A percentile compares a stretch with the other conserved stretches of the same genome.
phyloP scores from a whole-genome alignment of 2,113 vertebrate species.

The Rana temporaria region DNA sequence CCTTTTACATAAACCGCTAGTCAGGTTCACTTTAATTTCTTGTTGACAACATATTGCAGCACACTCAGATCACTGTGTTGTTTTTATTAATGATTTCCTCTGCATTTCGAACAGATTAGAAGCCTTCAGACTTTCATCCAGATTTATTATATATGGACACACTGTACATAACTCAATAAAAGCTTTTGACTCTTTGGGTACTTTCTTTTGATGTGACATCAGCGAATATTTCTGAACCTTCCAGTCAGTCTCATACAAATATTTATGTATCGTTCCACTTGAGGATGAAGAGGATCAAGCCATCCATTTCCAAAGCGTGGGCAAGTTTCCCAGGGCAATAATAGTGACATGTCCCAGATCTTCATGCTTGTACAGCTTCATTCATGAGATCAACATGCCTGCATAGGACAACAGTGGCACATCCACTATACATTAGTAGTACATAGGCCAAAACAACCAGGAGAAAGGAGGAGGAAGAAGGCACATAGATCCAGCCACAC shows the following conservation, averaged over 20 bases:
- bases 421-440: too few species aligned
- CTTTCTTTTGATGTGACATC: constrained; percentile 34
- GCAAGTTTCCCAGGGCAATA: constrained; percentile 24
- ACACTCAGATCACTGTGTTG: too few species aligned
- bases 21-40: too few species aligned
- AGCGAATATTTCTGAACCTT: constrained; percentile 18
- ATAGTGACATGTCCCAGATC: constrained; percentile 7
- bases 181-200: neutral
- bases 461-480: too few species aligned
- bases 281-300: neutral
- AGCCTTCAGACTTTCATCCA: neutral
- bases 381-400: too few species aligned
- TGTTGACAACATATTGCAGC: too few species aligned
- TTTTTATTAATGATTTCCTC: neutral
- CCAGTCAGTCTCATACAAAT: neutral
- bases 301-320: neutral
- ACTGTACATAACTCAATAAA: neutral
- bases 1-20: too few species aligned
- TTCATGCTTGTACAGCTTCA: neutral
- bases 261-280: constrained; percentile 28
- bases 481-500: too few species aligned
- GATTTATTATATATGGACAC: neutral
- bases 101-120: neutral
- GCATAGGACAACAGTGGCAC: too few species aligned
- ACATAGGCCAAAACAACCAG: too few species aligned